Evolutionary conservation across 2,113 vertebrate species (phyloP).

Genomic region (Psittacus erithacus): DNA sequence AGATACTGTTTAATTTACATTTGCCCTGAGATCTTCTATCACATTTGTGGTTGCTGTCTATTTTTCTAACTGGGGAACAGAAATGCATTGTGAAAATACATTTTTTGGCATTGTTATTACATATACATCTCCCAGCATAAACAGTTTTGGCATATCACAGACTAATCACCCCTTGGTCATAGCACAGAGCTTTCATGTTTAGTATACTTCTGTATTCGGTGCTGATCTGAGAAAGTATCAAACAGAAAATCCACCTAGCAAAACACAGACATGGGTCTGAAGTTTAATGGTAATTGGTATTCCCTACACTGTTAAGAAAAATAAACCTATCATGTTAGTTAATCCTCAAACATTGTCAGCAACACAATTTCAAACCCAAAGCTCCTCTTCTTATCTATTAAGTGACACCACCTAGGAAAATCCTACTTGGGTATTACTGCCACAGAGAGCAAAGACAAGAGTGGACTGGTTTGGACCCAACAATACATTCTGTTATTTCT

Average conservation of each 20-base stretch:
- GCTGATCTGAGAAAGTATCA: background rate
- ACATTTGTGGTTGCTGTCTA: background rate
- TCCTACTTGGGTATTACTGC: background rate
- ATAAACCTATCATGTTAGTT: background rate
- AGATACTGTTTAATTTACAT: background rate
- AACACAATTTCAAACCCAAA: background rate
- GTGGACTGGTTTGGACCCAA: background rate
- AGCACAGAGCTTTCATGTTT: background rate
- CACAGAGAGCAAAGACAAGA: background rate
- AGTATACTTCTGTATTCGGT: rapidly evolving
- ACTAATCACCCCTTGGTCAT: background rate
- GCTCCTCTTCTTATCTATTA: background rate
- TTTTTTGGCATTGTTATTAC: background rate
- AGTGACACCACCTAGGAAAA: background rate
- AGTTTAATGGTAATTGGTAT: background rate
- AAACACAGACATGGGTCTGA: background rate
- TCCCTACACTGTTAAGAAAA: background rate
- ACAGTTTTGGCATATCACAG: background rate
- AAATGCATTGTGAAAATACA: background rate
- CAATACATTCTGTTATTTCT: background rate
- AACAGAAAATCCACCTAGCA: background rate
- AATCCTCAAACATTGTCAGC: background rate
- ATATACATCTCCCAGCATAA: background rate
- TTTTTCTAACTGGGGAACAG: background rate
- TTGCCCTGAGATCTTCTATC: background rate